Percentiles rank a stretch among this genome's conserved stretches.
Evolutionary conservation across 2,113 vertebrate species (phyloP).

Genomic region (Cheirogaleus medius): DNA sequence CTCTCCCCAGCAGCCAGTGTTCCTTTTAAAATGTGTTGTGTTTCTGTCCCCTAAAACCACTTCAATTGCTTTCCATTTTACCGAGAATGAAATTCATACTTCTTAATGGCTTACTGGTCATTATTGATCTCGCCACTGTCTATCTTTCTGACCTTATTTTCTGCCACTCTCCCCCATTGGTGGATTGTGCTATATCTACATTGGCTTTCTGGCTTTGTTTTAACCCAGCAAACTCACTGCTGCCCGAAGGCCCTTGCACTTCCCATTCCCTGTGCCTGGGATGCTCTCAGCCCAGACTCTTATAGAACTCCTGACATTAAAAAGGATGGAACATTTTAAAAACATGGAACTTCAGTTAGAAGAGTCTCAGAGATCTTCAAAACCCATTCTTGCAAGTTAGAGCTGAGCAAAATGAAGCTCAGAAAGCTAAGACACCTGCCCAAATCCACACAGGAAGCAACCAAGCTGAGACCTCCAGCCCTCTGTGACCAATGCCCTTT

Average conservation of each 20-base stretch:
- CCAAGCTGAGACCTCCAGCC: not conserved
- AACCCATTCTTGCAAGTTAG: not conserved
- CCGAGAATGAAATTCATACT: constrained; percentile 19
- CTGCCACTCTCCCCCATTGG: not conserved
- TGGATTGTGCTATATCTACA: not conserved
- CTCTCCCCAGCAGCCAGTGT: not conserved
- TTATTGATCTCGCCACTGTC: not conserved
- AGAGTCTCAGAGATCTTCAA: not conserved
- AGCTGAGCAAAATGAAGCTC: not conserved
- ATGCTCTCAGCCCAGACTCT: not conserved
- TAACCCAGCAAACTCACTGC: not conserved
- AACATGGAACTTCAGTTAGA: not conserved
- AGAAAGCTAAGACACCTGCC: not conserved
- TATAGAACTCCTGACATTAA: not conserved
- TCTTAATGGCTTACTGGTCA: not conserved
- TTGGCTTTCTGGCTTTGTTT: not conserved
- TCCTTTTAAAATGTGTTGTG: not conserved
- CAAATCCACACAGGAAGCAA: not conserved
- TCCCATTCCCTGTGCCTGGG: not conserved
- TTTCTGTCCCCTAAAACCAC: not conserved
- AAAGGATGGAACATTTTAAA: not conserved
- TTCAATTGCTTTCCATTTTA: not conserved
- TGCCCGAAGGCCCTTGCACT: not conserved
- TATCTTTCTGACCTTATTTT: constrained; percentile 20
- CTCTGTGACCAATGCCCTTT: not conserved